Conservation (phyloP, 1,140 invertebrate genomes). For the Apis dorsata region DNA sequence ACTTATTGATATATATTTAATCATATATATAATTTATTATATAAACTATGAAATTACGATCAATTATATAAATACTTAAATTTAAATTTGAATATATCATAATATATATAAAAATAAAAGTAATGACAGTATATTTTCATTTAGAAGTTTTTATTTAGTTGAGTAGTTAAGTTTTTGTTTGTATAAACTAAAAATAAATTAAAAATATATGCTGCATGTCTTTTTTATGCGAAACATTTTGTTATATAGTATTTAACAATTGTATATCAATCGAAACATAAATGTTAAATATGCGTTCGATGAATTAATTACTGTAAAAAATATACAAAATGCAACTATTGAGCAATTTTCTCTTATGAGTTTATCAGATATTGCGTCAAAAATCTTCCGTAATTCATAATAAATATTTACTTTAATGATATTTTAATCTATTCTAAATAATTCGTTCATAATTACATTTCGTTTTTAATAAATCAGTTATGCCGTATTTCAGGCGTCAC, state of each 20-base stretch:
- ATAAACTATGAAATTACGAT: neutral
- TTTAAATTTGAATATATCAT: neutral
- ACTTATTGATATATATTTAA: neutral
- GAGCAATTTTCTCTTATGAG: neutral
- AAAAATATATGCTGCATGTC: neutral
- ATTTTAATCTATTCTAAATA: neutral
- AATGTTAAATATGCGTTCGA: neutral
- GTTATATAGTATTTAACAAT: neutral
- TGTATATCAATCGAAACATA: neutral
- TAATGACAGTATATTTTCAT: neutral
- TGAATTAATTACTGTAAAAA: neutral
- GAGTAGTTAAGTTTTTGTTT: neutral
- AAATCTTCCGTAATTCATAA: neutral
- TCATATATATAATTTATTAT: neutral
- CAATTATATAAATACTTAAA: neutral
- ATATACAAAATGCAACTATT: neutral
- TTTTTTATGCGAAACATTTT: constrained; percentile 6
- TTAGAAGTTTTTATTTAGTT: neutral
- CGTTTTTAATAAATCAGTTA: neutral
- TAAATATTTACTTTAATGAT: neutral
- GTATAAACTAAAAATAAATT: neutral
- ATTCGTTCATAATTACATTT: neutral
- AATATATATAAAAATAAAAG: neutral
- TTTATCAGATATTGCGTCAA: neutral
- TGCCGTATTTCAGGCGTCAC: neutral